phyloP scores from a whole-genome alignment of 1,140 invertebrate species.

The Cyphomyrmex costatus region DNA sequence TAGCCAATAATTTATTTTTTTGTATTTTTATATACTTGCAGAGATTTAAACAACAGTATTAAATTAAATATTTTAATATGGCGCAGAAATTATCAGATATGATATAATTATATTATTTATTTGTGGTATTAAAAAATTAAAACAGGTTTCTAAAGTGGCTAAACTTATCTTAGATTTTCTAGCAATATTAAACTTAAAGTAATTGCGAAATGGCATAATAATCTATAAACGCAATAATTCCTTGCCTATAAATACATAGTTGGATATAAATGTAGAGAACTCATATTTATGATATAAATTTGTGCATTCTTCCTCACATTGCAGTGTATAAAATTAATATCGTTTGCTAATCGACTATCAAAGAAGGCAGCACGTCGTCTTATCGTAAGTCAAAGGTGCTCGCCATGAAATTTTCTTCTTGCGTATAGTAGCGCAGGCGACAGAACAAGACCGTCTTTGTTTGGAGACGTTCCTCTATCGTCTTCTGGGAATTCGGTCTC shows the following conservation, averaged over 20 bases:
- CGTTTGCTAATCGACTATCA: neutral
- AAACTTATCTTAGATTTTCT: neutral
- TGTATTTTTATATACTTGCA: neutral
- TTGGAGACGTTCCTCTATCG: conserved; percentile 19
- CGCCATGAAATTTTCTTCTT: conserved; percentile 50
- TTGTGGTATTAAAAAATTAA: neutral
- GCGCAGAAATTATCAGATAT: neutral
- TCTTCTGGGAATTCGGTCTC: conserved; percentile 70
- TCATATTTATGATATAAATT: neutral
- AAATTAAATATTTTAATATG: neutral
- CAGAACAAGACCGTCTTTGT: conserved; percentile 68
- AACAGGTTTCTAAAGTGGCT: neutral
- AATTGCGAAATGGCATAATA: neutral
- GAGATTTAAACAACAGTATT: neutral
- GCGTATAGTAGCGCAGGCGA: conserved; percentile 39
- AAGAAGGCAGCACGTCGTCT: conserved; percentile 26
- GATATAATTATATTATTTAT: no score
- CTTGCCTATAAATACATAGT: neutral
- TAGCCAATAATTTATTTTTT: neutral
- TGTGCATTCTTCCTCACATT: neutral
- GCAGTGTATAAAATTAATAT: neutral
- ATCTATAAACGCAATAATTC: conserved; percentile 6
- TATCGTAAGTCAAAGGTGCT: conserved; percentile 62
- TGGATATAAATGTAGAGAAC: neutral
- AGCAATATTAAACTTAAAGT: neutral